Evolutionary conservation across 2,113 vertebrate genomes (phyloP), one percentile per base, ranked within the genome.

Genomic region (Mesoclemmys tuberculata): DNA sequence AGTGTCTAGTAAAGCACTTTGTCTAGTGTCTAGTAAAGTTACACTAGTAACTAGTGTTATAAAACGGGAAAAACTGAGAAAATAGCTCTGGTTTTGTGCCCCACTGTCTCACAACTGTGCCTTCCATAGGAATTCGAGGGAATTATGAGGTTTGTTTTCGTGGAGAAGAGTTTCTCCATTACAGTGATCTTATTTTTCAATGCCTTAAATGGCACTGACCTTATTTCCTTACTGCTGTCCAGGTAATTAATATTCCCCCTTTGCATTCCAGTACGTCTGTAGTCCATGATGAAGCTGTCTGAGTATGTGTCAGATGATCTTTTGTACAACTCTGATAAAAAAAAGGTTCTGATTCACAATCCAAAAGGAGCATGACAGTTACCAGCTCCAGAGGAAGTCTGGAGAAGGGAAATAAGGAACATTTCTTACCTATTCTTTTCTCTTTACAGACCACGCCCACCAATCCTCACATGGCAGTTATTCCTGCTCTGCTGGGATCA

Each of bases 261-360:
- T 46, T 8, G 55, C 24, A 58, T 26, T 58, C 55, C n/a, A 56
- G n/a, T 91, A 84, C 79, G 96, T 96, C 78, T 93, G 90, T 55
- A 74, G 81, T 71, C 97, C 61, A 83, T 85, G 77, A 78, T 91
- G 94, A 96, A 96, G 97, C 92, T n/a, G 89, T 95, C 90, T 2
- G 46, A 87, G 87, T 10, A 5, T 22, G 58, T 35, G 77, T 88
- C 95, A 96, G 89, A 92, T 87, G 90, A 95, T 44, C 83, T 92
- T 90, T 54, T 81, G 75, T 88, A 61, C 84, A 48, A 92, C 90
- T 88, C 89, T 90, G 79, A 13, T 31, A 94, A 26, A 54, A 94
- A 85, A 94, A 85, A 92, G 96, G 83, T 87, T 19, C 18, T 51
- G 12, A 80, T 82, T 90, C 54, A 27, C 22, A 79, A 77, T 3